Base-by-base conservation (phyloP, 2,797 vertebrate genomes). In the Pipistrellus kuhlii region DNA sequence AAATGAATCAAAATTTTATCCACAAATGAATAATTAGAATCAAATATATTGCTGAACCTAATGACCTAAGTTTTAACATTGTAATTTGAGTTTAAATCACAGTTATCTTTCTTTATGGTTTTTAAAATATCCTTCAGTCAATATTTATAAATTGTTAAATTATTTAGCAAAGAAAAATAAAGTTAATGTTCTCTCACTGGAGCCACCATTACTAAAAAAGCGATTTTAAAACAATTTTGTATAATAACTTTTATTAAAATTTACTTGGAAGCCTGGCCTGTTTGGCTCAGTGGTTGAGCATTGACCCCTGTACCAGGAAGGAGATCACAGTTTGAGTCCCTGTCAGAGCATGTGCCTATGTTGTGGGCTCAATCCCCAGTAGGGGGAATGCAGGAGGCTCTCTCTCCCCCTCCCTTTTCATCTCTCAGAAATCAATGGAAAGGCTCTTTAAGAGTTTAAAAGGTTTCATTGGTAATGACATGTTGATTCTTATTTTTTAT, bases 111-210 rank as follows among this genome's bases (percentile, higher is more conserved):
- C 25, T 68, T 41, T 55, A 59, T 57, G 4, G 32, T 85, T 90
- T 90, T 69, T 13, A 80, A 69, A 15, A 32, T 71, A 53, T 27
- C 48, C 6, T 82, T 81, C 8, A 77, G 5, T 53, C 83, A 91
- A 78, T 78, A 91, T 84, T 78, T 80, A 30, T 38, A 89, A 82
- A 3, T 93, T 84, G 53, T 35, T 32, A 12, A 68, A 73, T 85
- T 53, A 51, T 12, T 62, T 88, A 69, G 21, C 20, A 20, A 62
- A 85, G 27, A 75, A 62, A 32, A 64, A 71, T 80, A 10, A 81
- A 69, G 18, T 72, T 51, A 68, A 10, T 53, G 4, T 55, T 81
- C 23, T 51, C 12, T 35, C 18, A 69, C 5, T 66, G 30, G 41
- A 68, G 5, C 7, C 55, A n/a, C 1, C 18, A 80, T 69, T 77